These are phyloP conservation scores for Dicycla oo DNA, from an alignment of 2,888 invertebrate species.

Conservation along the genomic window DNA sequence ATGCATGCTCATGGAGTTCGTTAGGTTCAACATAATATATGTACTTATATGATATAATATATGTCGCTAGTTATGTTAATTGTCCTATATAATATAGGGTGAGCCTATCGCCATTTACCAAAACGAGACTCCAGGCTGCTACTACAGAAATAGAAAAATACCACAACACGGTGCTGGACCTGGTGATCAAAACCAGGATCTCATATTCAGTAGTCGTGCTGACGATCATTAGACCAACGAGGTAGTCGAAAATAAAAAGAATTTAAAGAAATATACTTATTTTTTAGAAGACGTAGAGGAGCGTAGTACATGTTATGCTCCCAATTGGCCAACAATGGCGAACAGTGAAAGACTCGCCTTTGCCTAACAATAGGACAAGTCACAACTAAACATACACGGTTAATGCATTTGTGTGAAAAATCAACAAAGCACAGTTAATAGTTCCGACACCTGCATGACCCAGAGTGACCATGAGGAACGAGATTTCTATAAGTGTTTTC, in stretches of 20 bases:
- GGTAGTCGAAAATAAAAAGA: background rate
- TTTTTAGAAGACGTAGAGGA: background rate
- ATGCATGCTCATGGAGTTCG: too few relatives aligned
- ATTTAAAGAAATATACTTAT: background rate
- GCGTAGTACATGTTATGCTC: constrained; percentile 8
- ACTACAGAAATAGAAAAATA: background rate
- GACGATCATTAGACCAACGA: background rate
- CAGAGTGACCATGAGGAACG: background rate
- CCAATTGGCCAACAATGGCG: constrained; percentile 47
- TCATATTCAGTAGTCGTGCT: background rate
- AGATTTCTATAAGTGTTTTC: background rate
- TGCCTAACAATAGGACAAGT: constrained; percentile 44
- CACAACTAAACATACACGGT: constrained; percentile 29
- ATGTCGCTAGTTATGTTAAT: background rate
- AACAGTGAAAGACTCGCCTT: constrained; percentile 32
- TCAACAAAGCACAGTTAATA: constrained; percentile 19
- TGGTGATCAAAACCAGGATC: too few relatives aligned
- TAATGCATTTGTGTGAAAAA: constrained; percentile 40
- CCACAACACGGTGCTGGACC: background rate
- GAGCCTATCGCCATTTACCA: background rate
- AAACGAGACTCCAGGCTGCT: background rate
- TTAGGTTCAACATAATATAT: background rate
- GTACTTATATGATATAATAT: too few relatives aligned
- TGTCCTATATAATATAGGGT: background rate
- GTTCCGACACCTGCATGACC: background rate